Percentiles rank a stretch among this genome's conserved stretches.
Conservation (phyloP, 2,113 vertebrate species). For the Anarhynchus alexandrinus region DNA sequence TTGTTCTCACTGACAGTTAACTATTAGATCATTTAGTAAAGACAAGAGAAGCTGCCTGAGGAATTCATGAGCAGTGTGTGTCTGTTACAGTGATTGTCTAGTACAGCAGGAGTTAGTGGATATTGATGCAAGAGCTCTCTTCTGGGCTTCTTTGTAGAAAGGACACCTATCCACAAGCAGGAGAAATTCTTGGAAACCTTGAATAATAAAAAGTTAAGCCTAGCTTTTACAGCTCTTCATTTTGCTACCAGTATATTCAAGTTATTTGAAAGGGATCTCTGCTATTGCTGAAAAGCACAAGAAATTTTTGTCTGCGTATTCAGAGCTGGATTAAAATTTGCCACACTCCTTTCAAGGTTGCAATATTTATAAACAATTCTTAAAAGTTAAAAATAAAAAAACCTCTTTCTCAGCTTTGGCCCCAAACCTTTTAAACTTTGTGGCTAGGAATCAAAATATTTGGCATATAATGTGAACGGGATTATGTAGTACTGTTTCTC, state of each 20-base stretch:
- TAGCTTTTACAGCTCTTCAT: background rate
- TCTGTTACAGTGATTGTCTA: background rate
- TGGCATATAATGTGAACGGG: background rate
- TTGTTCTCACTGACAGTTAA: background rate
- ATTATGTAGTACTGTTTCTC: background rate
- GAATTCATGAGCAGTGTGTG: background rate
- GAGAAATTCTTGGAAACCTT: background rate
- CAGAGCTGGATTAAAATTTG: background rate
- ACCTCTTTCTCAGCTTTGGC: background rate
- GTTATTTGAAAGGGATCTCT: background rate
- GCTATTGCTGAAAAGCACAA: background rate
- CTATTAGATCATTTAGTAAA: background rate
- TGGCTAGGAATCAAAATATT: background rate
- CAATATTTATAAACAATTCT: background rate
- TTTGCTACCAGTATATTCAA: background rate
- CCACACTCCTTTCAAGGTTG: background rate
- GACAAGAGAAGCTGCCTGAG: background rate
- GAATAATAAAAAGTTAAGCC: background rate
- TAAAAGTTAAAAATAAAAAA: background rate
- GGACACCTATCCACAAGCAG: background rate
- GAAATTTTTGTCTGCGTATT: background rate
- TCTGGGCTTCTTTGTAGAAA: background rate
- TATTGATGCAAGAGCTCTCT: background rate
- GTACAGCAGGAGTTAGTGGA: background rate
- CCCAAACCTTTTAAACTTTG: background rate